Conservation (phyloP, 2,797 vertebrate genomes). For the Poecilia gillii region DNA sequence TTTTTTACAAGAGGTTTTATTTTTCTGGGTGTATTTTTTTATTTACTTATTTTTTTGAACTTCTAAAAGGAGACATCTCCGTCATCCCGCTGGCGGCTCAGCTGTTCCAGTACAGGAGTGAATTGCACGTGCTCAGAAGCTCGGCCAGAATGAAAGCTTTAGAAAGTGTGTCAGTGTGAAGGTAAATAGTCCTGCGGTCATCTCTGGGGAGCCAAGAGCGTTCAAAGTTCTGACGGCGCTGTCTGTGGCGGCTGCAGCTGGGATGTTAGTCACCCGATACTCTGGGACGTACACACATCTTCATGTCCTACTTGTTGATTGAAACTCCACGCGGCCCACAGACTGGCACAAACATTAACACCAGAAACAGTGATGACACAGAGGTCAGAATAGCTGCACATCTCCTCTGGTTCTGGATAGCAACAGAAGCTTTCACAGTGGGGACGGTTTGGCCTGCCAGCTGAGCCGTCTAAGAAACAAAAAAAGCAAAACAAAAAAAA, state of each 20-base stretch:
- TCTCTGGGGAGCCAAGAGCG: constrained; percentile 1
- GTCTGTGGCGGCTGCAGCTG: constrained; percentile 16
- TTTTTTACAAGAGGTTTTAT: neutral
- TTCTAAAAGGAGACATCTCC: constrained; percentile 37
- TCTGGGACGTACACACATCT: neutral
- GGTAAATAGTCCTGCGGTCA: constrained; percentile 18
- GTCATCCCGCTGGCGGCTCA: constrained; percentile 33
- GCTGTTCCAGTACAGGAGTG: constrained; percentile 42
- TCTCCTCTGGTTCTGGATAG: constrained; percentile 12
- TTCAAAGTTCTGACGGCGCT: constrained; percentile 36
- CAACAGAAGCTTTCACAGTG: constrained; percentile 18
- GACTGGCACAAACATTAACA: neutral
- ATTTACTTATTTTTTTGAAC: neutral
- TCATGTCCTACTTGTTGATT: constrained; percentile 30
- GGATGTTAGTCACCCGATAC: constrained; percentile 27
- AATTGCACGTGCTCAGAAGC: constrained; percentile 2
- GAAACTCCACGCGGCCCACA: constrained; percentile 8
- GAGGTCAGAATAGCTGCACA: constrained; percentile 24
- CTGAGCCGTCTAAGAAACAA: constrained; percentile 22
- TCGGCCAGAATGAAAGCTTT: constrained; percentile 26
- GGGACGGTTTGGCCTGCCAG: neutral
- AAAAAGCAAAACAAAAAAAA: constrained; percentile 20
- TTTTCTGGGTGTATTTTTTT: neutral
- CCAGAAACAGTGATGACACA: constrained; percentile 33
- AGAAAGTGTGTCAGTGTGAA: constrained; percentile 17